phyloP scores from a whole-genome alignment of 2,113 vertebrate genomes.

The Poecile atricapillus region DNA sequence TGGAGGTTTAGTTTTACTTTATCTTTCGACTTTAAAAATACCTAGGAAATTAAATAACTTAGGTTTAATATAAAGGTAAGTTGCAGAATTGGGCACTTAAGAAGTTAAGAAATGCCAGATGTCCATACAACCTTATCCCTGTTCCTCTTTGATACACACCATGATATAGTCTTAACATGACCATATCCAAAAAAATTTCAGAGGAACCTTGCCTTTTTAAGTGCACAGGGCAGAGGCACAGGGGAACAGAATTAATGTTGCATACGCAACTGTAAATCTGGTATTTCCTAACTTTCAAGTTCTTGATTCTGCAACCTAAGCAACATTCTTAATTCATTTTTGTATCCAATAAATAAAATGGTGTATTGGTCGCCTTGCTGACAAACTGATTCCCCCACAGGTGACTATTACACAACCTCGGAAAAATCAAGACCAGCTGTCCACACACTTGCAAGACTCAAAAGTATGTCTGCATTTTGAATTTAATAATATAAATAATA shows the following conservation, averaged over 20 bases:
- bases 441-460: slow-evolving; percentile 35
- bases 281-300: slow-evolving; percentile 54
- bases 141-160: slow-evolving; percentile 1
- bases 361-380: slow-evolving; percentile 35
- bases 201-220: slow-evolving; percentile 29
- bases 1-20: not conserved
- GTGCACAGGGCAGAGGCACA: not conserved
- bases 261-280: slow-evolving; percentile 60
- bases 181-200: slow-evolving; percentile 14
- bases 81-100: slow-evolving; percentile 9
- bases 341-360: slow-evolving; percentile 51
- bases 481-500: slow-evolving; percentile 55
- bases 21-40: not conserved
- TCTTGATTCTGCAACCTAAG: slow-evolving; percentile 53
- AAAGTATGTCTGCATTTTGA: slow-evolving; percentile 48
- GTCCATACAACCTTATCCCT: not conserved
- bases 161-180: not conserved
- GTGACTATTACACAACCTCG: slow-evolving; percentile 52
- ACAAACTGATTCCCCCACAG: slow-evolving; percentile 59
- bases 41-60: slow-evolving; percentile 15
- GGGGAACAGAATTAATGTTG: slow-evolving; percentile 52
- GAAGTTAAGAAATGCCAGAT: slow-evolving; percentile 57
- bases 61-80: slow-evolving; percentile 11
- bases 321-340: slow-evolving; percentile 47
- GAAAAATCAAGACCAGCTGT: slow-evolving; percentile 62